Conservation (phyloP, 2,888 invertebrate species). For the Tryphoninae sp. region DNA sequence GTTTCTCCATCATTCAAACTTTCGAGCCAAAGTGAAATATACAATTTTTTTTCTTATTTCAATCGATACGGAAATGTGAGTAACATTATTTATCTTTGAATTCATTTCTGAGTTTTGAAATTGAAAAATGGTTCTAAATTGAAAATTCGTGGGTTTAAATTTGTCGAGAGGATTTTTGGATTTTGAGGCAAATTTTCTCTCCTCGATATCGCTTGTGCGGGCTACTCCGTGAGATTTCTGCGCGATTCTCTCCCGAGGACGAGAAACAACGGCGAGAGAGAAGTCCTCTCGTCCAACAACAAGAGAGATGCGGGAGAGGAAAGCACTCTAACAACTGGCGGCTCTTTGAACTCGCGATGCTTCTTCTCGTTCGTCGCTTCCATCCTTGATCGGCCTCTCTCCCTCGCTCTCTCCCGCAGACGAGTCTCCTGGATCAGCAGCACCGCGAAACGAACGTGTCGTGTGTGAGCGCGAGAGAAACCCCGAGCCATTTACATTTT, state of each 20-base stretch:
- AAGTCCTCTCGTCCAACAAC: slow-evolving; percentile 62
- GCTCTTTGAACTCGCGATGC: slow-evolving; percentile 78
- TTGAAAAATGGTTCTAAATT: no score
- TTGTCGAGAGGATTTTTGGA: neutral
- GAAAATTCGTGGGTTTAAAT: neutral
- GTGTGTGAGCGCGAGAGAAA: slow-evolving; percentile 57
- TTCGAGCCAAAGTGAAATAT: neutral
- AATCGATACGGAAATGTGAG: no score
- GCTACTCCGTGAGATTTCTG: slow-evolving; percentile 36
- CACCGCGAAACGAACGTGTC: slow-evolving; percentile 50
- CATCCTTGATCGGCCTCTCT: slow-evolving; percentile 56
- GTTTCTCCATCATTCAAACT: neutral
- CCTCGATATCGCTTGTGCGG: slow-evolving; percentile 25
- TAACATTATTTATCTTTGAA: no score
- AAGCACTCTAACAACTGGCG: slow-evolving; percentile 79
- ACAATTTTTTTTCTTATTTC: neutral
- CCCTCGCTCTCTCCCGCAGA: slow-evolving; percentile 59
- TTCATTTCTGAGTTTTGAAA: no score
- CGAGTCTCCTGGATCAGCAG: slow-evolving; percentile 28
- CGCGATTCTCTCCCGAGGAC: slow-evolving; percentile 33
- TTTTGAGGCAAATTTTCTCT: slow-evolving; percentile 25
- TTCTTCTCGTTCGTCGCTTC: slow-evolving; percentile 60
- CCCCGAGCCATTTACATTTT: slow-evolving; percentile 78
- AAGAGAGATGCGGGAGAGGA: slow-evolving; percentile 69
- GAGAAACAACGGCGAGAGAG: slow-evolving; percentile 53